Conservation (phyloP, 2,888 invertebrate genomes). For the Rhagium mordax region DNA sequence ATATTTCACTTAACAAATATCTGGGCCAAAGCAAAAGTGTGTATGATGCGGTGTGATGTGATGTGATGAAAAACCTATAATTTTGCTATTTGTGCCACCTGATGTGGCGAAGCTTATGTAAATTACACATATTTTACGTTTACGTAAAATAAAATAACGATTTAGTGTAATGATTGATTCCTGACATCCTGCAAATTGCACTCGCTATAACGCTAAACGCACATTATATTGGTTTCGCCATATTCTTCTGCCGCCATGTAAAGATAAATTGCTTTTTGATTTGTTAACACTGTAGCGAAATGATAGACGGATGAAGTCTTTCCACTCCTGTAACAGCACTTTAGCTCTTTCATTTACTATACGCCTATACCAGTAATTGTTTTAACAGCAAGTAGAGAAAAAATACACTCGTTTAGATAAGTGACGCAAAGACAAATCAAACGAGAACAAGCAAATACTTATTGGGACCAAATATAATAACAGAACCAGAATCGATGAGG, state of each 20-base stretch:
- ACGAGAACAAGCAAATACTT: too few relatives aligned
- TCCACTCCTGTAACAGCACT: background rate
- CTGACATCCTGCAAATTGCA: conserved; percentile 7
- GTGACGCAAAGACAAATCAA: too few relatives aligned
- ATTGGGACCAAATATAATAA: too few relatives aligned
- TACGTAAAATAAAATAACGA: background rate
- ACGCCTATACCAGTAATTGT: too few relatives aligned
- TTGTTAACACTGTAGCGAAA: background rate
- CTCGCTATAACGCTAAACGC: background rate
- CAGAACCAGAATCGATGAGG: too few relatives aligned
- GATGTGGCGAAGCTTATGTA: conserved; percentile 14
- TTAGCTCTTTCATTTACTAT: too few relatives aligned
- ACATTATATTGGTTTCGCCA: background rate
- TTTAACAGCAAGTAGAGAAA: too few relatives aligned
- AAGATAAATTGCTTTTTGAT: conserved; percentile 15
- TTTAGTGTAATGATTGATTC: conserved; percentile 1
- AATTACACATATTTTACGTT: background rate
- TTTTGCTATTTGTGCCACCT: conserved; percentile 15
- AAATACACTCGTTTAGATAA: too few relatives aligned
- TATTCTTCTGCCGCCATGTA: conserved; percentile 1
- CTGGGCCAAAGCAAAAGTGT: conserved; percentile 36
- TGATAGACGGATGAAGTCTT: background rate
- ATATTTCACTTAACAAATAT: conserved; percentile 20
- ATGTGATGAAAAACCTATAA: conserved; percentile 3
- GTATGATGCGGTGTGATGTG: conserved; percentile 1